These are phyloP conservation scores for Chloroceryle inda DNA, from an alignment of 2,797 vertebrate genomes.

Conservation along the genomic window DNA sequence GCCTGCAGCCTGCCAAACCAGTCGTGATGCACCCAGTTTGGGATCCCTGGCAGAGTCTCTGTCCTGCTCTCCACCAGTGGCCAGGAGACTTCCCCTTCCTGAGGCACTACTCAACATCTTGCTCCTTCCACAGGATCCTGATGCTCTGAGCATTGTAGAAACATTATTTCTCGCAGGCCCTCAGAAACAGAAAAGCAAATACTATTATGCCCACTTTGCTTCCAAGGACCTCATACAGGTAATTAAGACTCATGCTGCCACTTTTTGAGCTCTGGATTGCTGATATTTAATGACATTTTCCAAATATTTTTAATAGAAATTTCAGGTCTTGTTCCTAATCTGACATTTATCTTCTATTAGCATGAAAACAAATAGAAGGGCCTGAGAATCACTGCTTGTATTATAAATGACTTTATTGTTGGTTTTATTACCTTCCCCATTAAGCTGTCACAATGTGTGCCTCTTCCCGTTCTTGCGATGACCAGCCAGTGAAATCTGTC, in stretches of 20 bases:
- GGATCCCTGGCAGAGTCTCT: not conserved
- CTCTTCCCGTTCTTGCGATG: conserved; percentile 11
- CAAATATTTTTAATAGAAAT: conserved; percentile 73
- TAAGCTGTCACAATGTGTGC: conserved; percentile 54
- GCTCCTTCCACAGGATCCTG: not conserved
- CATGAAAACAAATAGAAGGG: conserved; percentile 59
- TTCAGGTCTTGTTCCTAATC: conserved; percentile 64
- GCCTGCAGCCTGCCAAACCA: not conserved
- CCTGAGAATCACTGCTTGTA: conserved; percentile 27
- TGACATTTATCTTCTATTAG: conserved; percentile 73
- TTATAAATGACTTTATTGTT: conserved; percentile 59
- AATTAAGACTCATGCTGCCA: conserved; percentile 19
- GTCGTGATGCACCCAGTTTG: fast-evolving
- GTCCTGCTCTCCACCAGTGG: not conserved
- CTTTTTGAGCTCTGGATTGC: not conserved
- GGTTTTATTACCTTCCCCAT: conserved; percentile 62
- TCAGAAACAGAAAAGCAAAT: not conserved
- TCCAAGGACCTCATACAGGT: not conserved
- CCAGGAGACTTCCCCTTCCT: not conserved
- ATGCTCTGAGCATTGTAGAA: not conserved
- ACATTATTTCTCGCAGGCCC: not conserved
- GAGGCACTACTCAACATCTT: not conserved
- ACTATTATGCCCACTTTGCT: not conserved
- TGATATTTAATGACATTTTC: conserved; percentile 67
- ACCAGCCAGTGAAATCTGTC: conserved; percentile 42